Evolutionary conservation across 2,113 vertebrate species (phyloP), one percentile per base, ranked within the genome.

Genomic region (Coptodon bakossiorum): DNA sequence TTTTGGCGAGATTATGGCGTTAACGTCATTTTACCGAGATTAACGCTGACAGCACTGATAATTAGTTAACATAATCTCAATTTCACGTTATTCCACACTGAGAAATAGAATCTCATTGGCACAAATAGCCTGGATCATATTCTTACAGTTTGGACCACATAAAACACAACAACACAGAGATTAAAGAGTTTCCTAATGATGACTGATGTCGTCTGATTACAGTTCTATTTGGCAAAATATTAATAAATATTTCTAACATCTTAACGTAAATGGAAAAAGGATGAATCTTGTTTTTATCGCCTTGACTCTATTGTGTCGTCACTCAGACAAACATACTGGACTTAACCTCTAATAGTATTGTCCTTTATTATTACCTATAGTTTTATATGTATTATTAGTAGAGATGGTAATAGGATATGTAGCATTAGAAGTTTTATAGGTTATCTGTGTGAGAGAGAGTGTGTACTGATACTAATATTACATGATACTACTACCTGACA

Each of bases 241-340:
- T 36, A 36, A 36, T 36, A 38, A 13, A n/a, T 38, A 38, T 66
- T 38, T 66, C 17, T 38, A 38, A 38, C 16, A 38, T n/a, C 61
- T 38, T 38, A 0, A 38, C 0, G 0, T 66, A 38, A 66, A 66
- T n/a, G 19, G 31, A n/a, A 66, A 38, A 38, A 38, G 34, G 0
- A 66, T 7, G 4, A 66, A 38, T 38, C 61, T 38, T 68, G 34
- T 38, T 38, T 22, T 68, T 68, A 22, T 38, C 3, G 1, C 34
- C 10, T 63, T 1, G 59, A 19, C 29, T 63, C 31, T 34, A 19
- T 63, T 63, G 29, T 63, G 29, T 38, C 19, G 22, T 8, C 61
- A 66, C 61, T 38, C 34, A 38, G 61, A 66, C 19, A 12, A 66
- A 38, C 34, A 66, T 66, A 38, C 61, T 38, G 34, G 61, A 10